Conservation (phyloP, 2,888 invertebrate genomes). For the Drosophila picticornis region DNA sequence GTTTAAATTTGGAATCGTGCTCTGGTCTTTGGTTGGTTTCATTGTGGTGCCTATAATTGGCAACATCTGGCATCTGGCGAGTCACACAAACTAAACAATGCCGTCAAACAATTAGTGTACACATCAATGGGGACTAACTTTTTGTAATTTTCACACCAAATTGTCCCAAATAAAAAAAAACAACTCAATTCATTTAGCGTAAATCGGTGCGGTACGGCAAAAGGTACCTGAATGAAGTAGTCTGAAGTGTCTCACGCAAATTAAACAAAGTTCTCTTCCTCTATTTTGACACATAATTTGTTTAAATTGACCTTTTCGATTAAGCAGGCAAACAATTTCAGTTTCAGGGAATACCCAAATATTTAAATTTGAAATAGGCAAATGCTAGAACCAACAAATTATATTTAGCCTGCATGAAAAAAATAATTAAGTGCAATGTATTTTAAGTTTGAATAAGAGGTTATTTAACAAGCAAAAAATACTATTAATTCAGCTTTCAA, state of each 20-base stretch:
- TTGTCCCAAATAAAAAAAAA: slow-evolving; percentile 32
- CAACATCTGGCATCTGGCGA: slow-evolving; percentile 41
- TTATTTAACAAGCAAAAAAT: not conserved
- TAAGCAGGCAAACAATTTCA: not conserved
- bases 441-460: not conserved
- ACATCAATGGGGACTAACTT: slow-evolving; percentile 38
- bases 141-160: slow-evolving; percentile 51
- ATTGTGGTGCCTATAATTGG: slow-evolving; percentile 63
- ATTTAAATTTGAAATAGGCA: not conserved
- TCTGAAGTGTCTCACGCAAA: not conserved
- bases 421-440: not conserved
- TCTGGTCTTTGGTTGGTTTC: slow-evolving; percentile 2
- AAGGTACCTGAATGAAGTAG: not conserved
- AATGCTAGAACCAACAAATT: not conserved
- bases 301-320: not conserved
- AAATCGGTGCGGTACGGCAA: not conserved
- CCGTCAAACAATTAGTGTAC: slow-evolving; percentile 37
- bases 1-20: not conserved
- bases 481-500: not conserved
- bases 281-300: not conserved
- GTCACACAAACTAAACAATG: slow-evolving; percentile 39
- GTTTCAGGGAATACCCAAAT: not conserved
- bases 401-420: not conserved
- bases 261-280: not conserved
- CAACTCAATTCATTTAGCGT: slow-evolving; percentile 28